Base-by-base conservation (phyloP, 23 tunicate genomes). In the Styela clava region DNA sequence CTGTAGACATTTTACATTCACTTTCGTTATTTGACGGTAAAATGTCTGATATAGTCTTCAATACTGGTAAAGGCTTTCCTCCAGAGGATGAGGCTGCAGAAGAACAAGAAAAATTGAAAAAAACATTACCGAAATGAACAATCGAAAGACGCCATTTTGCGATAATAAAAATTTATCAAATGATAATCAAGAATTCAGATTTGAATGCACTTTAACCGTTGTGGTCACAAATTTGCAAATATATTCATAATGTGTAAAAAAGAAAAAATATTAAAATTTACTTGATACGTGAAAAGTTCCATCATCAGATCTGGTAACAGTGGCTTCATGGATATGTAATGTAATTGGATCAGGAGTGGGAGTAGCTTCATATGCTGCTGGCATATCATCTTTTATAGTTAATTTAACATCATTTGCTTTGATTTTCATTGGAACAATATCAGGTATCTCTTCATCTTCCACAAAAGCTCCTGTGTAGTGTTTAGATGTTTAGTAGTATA, bases 241-340 rank as follows among this genome's bases (percentile, higher is more conserved):
- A n/a, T n/a, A n/a, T n/a, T n/a, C n/a, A n/a, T n/a, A n/a, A n/a
- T n/a, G n/a, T n/a, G n/a, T n/a, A n/a, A n/a, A n/a, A n/a, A n/a
- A n/a, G n/a, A n/a, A n/a, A n/a, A n/a, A n/a, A n/a, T n/a, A n/a
- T n/a, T n/a, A 34, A 25, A 19, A 79, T 87, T 86, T 65, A 91
- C 97, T 79, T 26, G 84, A 26, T 18, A 91, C 78, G 74, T 91
- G 97, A 64, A 91, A 91, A 3, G 78, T 81, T 5, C 97, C 97
- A 26, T 73, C 79, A 52, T 74, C 82, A 64, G 81, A 74, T 73
- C 97, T 64, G 20, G 29, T 74, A 16, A 91, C 85, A 34, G 73
- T 32, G 30, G 88, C 88, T 12, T 74, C 26, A 30, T 91, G 91
- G 5, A 91, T 88, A 34, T 78, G 76, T 31, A 91, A 79, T 26